Evolutionary conservation across 1,140 invertebrate species (phyloP), one percentile per base, ranked within the genome.

Genomic region (Zeugodacus cucurbitae): DNA sequence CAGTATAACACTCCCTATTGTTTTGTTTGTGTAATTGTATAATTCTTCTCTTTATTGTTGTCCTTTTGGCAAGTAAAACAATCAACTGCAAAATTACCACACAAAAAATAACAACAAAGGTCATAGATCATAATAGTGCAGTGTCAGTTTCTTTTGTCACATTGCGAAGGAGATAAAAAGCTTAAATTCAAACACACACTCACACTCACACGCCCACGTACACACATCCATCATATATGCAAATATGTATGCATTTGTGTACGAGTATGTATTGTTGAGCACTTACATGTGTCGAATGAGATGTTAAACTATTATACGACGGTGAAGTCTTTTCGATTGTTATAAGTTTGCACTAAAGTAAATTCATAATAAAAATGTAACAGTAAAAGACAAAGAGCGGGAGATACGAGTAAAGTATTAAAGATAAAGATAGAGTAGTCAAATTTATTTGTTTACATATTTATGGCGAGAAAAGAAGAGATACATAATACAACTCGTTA

Each of bases 261-360:
- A n/a, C n/a, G n/a, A n/a, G 34, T 22, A 41, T 37, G 59, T 41
- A 32, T 48, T 67, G 20, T 29, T 62, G 48, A 62, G 67, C 64
- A 93, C 92, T 93, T 93, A 93, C 92, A 90, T 93, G 90, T 88
- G 91, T 92, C 87, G 91, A 93, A 87, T 92, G 92, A 59, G 74
- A 82, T 82, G 91, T 88, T 88, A 90, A 88, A 89, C 92, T 93
- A 90, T 91, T 90, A 90, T 91, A 91, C 82, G 91, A 93, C 85
- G 92, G 92, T 88, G 92, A 91, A 57, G 90, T 89, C 87, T 91
- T 93, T 89, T 93, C 92, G 89, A 90, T 88, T 91, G 89, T 89
- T 88, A 93, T 89, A 88, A 93, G 89, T 90, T 93, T 92, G 89
- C 90, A 91, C 92, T 93, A 87, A 85, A 67, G 67, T 86, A 17